These are phyloP conservation scores for Diarsia dahlii DNA, from an alignment of 2,888 invertebrate genomes.

Conservation along the genomic window DNA sequence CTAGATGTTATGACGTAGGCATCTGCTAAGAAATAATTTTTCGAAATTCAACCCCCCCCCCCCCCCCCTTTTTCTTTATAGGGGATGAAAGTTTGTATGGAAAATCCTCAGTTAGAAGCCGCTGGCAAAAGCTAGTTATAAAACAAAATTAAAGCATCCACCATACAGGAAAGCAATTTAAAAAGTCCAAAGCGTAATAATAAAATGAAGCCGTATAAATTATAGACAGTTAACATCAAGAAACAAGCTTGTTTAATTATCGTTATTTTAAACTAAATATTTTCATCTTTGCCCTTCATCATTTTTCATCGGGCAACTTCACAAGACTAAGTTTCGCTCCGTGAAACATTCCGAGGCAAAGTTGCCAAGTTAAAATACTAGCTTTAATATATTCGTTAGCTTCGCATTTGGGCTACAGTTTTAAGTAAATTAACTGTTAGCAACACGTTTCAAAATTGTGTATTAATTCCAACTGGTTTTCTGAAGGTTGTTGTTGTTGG, in stretches of 20 bases:
- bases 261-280: background rate
- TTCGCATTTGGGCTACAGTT: constrained; percentile 32
- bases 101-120: too few relatives aligned
- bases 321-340: constrained; percentile 30
- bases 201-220: background rate
- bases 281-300: constrained; percentile 12
- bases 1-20: too few relatives aligned
- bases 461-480: constrained; percentile 22
- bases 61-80: too few relatives aligned
- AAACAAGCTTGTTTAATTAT: background rate
- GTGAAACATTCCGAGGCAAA: constrained; percentile 31
- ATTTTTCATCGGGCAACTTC: constrained; percentile 27
- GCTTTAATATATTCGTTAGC: constrained; percentile 50
- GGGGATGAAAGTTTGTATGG: too few relatives aligned
- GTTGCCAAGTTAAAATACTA: constrained; percentile 46
- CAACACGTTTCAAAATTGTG: constrained; percentile 32
- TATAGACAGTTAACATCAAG: background rate
- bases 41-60: too few relatives aligned
- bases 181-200: background rate
- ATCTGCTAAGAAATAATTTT: too few relatives aligned
- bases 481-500: constrained; percentile 10
- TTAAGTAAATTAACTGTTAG: constrained; percentile 48
- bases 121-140: too few relatives aligned
- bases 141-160: too few relatives aligned
- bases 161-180: background rate